These are phyloP conservation scores for Mimas tiliae DNA, from an alignment of 2,888 invertebrate genomes.

Conservation along the genomic window DNA sequence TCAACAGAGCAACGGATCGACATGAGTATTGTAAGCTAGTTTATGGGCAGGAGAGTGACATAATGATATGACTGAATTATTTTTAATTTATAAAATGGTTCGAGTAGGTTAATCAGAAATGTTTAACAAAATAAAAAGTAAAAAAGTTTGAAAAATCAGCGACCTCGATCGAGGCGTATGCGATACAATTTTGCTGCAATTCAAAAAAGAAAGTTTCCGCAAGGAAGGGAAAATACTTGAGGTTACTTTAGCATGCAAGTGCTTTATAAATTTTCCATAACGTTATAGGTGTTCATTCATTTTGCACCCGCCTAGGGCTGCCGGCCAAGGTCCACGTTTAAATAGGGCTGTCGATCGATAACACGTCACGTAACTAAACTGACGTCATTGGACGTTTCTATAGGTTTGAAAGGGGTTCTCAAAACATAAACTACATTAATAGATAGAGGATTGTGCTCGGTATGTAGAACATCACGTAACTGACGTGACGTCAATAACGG, in stretches of 20 bases:
- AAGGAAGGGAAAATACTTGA: not conserved
- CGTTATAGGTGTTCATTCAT: not conserved
- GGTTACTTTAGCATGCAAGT: not conserved
- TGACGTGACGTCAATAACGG: not conserved
- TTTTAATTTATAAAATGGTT: no score
- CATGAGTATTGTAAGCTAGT: no score
- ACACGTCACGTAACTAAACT: not conserved
- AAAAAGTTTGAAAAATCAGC: no score
- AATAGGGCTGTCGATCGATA: constrained; percentile 24
- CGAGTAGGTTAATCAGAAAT: no score
- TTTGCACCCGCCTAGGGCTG: not conserved
- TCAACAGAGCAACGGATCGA: no score
- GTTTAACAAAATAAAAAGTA: no score
- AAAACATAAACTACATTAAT: not conserved
- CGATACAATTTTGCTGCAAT: not conserved
- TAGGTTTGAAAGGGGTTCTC: constrained; percentile 4
- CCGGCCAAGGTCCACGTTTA: constrained; percentile 19
- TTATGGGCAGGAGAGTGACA: no score
- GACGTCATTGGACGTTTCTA: constrained; percentile 20
- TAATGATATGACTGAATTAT: no score
- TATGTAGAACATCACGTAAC: not conserved
- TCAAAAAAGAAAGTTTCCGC: not conserved
- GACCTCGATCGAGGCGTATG: no score
- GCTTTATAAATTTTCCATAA: not conserved
- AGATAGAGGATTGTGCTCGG: not conserved